A percentile compares a stretch with the other conserved stretches of the same genome.
phyloP scores from a whole-genome alignment of 2,797 vertebrate genomes.

The Mormyrus hasselquistii region DNA sequence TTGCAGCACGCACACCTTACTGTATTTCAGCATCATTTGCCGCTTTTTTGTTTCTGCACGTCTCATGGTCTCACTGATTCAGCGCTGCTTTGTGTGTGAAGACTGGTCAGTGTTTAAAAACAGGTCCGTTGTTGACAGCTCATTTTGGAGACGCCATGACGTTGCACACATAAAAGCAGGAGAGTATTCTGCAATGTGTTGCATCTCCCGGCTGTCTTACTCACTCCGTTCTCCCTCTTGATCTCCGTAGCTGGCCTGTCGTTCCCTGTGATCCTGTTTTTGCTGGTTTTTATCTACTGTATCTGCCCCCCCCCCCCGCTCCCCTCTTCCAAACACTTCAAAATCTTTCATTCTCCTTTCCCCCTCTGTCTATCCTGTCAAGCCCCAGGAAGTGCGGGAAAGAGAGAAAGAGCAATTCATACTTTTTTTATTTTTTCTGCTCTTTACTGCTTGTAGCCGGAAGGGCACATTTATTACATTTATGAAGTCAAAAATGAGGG shows the following conservation, averaged over 20 bases:
- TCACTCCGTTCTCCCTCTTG: not conserved
- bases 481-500: slow-evolving; percentile 33
- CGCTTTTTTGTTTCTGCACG: not conserved
- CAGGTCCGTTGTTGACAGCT: not conserved
- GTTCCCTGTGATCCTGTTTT: slow-evolving; percentile 4
- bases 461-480: slow-evolving; percentile 52
- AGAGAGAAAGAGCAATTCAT: slow-evolving; percentile 3
- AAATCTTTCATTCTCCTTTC: not conserved
- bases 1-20: not conserved
- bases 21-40: not conserved
- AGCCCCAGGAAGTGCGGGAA: not conserved
- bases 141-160: not conserved
- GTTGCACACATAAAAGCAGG: not conserved
- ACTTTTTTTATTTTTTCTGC: slow-evolving; percentile 4
- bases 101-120: not conserved
- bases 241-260: slow-evolving; percentile 14
- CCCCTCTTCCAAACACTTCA: not conserved
- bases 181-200: not conserved
- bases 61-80: not conserved
- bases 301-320: not conserved
- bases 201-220: not conserved
- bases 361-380: slow-evolving; percentile 15
- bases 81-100: not conserved
- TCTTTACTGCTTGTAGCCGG: slow-evolving; percentile 28
- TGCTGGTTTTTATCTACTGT: slow-evolving; percentile 6